Evolutionary conservation across 2,888 invertebrate species (phyloP), one percentile per base, ranked within the genome.

Genomic region (Tholera decimalis): DNA sequence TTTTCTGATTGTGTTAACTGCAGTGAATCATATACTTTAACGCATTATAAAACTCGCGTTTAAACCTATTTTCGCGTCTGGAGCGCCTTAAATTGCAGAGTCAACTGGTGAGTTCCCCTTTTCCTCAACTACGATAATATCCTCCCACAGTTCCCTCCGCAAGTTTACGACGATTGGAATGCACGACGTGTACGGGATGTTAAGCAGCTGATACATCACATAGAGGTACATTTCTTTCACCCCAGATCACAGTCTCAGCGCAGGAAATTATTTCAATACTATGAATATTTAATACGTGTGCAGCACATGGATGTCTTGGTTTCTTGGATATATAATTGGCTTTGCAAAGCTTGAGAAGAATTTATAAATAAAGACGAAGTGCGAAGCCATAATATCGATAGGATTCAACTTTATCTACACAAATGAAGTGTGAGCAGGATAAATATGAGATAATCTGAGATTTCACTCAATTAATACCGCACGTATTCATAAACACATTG

Each of bases 221-320:
- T 67, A 51, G n/a, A n/a, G n/a, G n/a, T 46, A 49, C 37, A 60
- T 50, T 33, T 51, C 26, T 47, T 59, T 50, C 15, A 56, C 50
- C 51, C 4, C 46, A 33, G 46, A 73, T 53, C 49, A 54, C 18
- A 44, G 43, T 8, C 47, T 44, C 18, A 43, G 49, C 6, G 30
- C 33, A 51, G 37, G 37, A 58, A 46, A 64, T 73, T 46, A 64
- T 77, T 49, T 43, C 22, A 62, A 57, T 65, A 50, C 58, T 47
- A 80, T 77, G 59, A 80, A 78, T 80, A 73, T 49, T 56, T 54
- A 51, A 77, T 64, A 46, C 28, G 41, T 56, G 49, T 20, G 41
- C 18, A 47, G 28, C 37, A 44, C 20, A 33, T 22, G 37, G 59
- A 73, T 28, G 24, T 49, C 39, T 59, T 50, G 18, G 33, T 49